Percentiles rank a stretch among this genome's conserved stretches.
Evolutionary conservation across 2,113 vertebrate species (phyloP).

Genomic region (Hippotragus niger): DNA sequence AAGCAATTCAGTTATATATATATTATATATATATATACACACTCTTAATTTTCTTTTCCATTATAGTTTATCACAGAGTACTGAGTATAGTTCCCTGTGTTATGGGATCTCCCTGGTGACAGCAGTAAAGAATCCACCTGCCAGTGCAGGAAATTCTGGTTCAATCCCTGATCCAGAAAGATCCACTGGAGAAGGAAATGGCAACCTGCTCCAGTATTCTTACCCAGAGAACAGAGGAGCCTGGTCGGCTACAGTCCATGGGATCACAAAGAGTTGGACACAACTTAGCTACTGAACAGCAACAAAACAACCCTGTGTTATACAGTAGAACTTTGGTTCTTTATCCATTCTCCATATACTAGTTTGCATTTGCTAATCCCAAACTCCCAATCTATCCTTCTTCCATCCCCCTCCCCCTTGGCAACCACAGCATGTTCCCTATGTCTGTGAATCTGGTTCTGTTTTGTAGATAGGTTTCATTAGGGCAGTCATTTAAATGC

Average conservation of each 20-base stretch:
- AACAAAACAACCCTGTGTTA: background rate
- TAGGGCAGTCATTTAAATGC: background rate
- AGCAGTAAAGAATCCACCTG: background rate
- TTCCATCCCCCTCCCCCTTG: background rate
- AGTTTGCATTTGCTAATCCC: background rate
- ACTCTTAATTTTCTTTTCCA: background rate
- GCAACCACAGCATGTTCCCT: background rate
- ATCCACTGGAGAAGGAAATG: background rate
- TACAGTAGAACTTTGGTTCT: background rate
- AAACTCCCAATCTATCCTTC: background rate
- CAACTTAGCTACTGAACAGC: background rate
- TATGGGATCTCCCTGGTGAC: background rate
- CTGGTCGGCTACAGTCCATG: background rate
- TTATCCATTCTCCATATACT: background rate
- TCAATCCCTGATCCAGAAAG: background rate
- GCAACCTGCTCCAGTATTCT: background rate
- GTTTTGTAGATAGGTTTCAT: background rate
- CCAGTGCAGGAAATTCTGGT: background rate
- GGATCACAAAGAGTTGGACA: background rate
- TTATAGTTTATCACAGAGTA: background rate
- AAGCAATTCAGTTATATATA: background rate
- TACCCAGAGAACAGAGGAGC: background rate
- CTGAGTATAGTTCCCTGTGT: background rate
- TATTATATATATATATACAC: background rate
- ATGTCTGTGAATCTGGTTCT: background rate